Evolutionary conservation across 2,888 invertebrate genomes (phyloP).

Genomic region (Coronaproctus castanopsis): DNA sequence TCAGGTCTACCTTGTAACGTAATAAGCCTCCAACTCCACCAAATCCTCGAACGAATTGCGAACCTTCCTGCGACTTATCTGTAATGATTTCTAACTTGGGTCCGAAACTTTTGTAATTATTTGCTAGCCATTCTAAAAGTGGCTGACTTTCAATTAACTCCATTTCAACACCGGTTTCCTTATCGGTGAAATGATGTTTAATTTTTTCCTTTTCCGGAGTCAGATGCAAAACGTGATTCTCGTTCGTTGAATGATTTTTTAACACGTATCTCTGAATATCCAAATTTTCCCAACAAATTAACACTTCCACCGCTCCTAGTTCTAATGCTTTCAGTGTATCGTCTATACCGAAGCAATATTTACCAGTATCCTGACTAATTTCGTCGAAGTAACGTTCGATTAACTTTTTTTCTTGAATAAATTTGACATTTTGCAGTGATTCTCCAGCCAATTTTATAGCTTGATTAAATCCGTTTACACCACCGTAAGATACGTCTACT

Average conservation of each 20-base stretch:
- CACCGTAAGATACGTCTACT: constrained; percentile 98
- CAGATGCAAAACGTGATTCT: constrained; percentile 80
- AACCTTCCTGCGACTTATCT: constrained; percentile 97
- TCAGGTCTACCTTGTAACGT: constrained; percentile 98
- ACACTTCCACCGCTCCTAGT: constrained; percentile 91
- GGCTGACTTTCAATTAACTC: constrained; percentile 96
- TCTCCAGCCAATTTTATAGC: constrained; percentile 98
- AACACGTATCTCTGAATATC: constrained; percentile 93
- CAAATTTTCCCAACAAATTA: constrained; percentile 99
- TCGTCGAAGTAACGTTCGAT: constrained; percentile 63
- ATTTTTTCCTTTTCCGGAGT: constrained; percentile 98
- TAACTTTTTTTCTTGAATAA: constrained; percentile 98
- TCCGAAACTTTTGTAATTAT: constrained; percentile 98
- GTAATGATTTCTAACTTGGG: constrained; percentile 99
- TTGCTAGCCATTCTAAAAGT: constrained; percentile 96
- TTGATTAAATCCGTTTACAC: constrained; percentile 99
- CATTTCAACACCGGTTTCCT: constrained; percentile 96
- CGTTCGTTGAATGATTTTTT: constrained; percentile 69
- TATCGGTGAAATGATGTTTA: constrained; percentile 95
- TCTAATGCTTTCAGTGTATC: constrained; percentile 93
- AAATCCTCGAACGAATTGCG: constrained; percentile 97
- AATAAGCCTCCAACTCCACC: constrained; percentile 98
- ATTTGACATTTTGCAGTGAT: constrained; percentile 96
- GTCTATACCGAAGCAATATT: constrained; percentile 97
- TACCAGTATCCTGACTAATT: constrained; percentile 86